phyloP scores from a whole-genome alignment of 2,113 vertebrate species.

The Semicossyphus pulcher region DNA sequence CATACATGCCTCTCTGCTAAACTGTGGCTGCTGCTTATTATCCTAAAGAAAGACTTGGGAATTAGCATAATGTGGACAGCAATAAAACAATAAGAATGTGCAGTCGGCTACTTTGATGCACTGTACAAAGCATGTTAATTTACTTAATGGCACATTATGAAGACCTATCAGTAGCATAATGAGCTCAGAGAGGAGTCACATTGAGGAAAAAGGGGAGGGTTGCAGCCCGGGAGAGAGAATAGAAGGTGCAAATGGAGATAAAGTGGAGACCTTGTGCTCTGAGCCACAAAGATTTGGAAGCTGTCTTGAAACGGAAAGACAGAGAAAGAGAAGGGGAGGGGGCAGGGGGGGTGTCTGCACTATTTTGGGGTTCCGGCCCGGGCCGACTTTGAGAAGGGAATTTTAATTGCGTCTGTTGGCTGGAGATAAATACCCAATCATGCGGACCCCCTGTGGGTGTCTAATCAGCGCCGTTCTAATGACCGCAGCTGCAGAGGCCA shows the following conservation, averaged over 20 bases:
- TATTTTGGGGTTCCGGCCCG: constrained; percentile 66
- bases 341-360: constrained; percentile 12
- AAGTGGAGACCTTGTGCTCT: constrained; percentile 51
- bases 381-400: constrained; percentile 72
- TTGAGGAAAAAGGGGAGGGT: constrained; percentile 35
- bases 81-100: constrained; percentile 44
- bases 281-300: constrained; percentile 55
- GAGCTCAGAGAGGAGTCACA: constrained; percentile 28
- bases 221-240: constrained; percentile 22
- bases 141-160: constrained; percentile 52
- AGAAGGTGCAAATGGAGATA: constrained; percentile 51
- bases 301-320: constrained; percentile 49
- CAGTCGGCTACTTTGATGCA: not conserved
- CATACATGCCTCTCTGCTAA: constrained; percentile 25
- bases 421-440: constrained; percentile 84
- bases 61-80: constrained; percentile 37
- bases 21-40: constrained; percentile 7
- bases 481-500: constrained; percentile 72
- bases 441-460: constrained; percentile 67
- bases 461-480: constrained; percentile 80
- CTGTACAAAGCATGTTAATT: constrained; percentile 39
- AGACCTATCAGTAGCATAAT: constrained; percentile 46
- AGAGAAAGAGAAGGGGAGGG: constrained; percentile 32
- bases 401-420: constrained; percentile 84
- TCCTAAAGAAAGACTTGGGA: constrained; percentile 1